phyloP scores from a whole-genome alignment of 2,797 vertebrate species.

The Emys orbicularis region DNA sequence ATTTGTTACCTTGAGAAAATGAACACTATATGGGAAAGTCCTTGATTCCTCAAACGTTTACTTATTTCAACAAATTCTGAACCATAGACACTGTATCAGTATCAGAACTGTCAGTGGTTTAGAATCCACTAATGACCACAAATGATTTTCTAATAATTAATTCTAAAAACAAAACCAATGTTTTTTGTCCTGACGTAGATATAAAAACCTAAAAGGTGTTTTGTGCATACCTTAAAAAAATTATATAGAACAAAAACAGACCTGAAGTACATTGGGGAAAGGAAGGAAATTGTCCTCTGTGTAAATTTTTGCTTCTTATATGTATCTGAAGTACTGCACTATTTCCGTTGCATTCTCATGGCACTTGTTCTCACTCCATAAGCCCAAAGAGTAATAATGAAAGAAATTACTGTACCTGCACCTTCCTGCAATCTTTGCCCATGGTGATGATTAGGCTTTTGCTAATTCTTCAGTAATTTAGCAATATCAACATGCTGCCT shows the following conservation, averaged over 20 bases:
- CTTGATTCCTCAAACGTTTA: background rate
- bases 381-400: constrained; percentile 1
- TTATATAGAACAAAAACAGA: background rate
- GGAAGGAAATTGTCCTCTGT: constrained; percentile 22
- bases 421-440: constrained; percentile 24
- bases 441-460: constrained; percentile 35
- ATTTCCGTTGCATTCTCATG: constrained; percentile 56
- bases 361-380: background rate
- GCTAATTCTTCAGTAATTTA: constrained; percentile 44
- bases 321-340: constrained; percentile 16
- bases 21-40: background rate
- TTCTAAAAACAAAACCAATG: background rate
- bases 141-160: background rate
- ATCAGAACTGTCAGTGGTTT: background rate
- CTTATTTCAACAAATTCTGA: background rate
- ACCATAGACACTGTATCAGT: background rate
- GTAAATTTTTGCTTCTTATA: background rate
- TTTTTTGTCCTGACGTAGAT: background rate
- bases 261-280: background rate
- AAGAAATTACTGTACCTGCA: constrained; percentile 51
- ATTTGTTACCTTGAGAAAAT: background rate
- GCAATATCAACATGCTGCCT: background rate
- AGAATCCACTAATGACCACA: background rate
- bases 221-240: constrained; percentile 30
- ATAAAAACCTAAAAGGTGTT: constrained; percentile 11